These are phyloP conservation scores for Apis dorsata DNA, from an alignment of 1,140 invertebrate species.

Conservation along the genomic window DNA sequence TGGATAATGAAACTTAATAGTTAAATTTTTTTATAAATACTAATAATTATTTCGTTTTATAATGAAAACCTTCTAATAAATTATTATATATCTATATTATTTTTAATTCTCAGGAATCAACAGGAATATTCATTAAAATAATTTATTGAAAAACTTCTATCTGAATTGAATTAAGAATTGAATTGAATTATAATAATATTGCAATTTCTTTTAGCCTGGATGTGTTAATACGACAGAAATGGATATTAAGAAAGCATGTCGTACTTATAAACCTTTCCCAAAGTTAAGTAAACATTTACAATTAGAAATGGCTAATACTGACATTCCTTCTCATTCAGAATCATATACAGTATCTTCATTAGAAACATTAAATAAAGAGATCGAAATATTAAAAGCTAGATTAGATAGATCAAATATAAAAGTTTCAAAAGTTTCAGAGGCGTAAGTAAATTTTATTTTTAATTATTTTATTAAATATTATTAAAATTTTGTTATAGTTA, in stretches of 20 bases:
- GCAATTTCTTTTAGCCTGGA: slow-evolving; percentile 87
- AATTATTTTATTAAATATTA: neutral
- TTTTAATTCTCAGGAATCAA: too few relatives aligned
- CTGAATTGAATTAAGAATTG: too few relatives aligned
- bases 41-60: too few relatives aligned
- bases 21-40: too few relatives aligned
- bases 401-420: slow-evolving; percentile 95
- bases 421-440: slow-evolving; percentile 97
- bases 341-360: slow-evolving; percentile 78
- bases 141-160: neutral
- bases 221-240: slow-evolving; percentile 99
- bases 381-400: slow-evolving; percentile 85
- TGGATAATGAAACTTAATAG: too few relatives aligned
- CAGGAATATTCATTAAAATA: too few relatives aligned
- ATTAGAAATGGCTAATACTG: slow-evolving; percentile 79
- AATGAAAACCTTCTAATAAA: too few relatives aligned
- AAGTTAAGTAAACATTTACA: slow-evolving; percentile 81
- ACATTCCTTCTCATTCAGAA: slow-evolving; percentile 84
- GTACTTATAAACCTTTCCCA: slow-evolving; percentile 87
- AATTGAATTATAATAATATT: neutral
- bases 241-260: slow-evolving; percentile 97
- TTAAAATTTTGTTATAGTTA: neutral
- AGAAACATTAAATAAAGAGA: slow-evolving; percentile 83
- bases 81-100: too few relatives aligned
- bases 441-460: slow-evolving; percentile 84